Evolutionary conservation across 2,797 vertebrate genomes (phyloP).

Genomic region (Numenius phaeopus): DNA sequence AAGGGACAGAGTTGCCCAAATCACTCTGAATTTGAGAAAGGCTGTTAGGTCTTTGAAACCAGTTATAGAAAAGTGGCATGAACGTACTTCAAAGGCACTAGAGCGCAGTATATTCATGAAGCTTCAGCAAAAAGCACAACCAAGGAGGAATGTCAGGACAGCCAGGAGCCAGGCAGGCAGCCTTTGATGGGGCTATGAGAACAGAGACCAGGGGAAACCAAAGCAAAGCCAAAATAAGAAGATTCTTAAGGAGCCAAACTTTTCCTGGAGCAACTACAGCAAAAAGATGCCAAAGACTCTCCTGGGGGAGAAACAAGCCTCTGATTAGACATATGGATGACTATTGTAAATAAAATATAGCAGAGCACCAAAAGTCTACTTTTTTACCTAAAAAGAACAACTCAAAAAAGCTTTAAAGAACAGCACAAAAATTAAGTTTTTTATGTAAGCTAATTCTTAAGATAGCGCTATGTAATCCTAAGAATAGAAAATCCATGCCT

Average conservation of each 20-base stretch:
- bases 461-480: neutral
- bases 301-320: constrained; percentile 15
- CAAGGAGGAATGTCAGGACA: neutral
- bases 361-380: neutral
- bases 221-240: neutral
- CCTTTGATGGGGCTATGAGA: constrained; percentile 7
- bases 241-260: neutral
- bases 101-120: neutral
- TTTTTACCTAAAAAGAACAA: neutral
- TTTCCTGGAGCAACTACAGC: constrained; percentile 40
- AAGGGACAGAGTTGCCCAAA: neutral
- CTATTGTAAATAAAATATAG: neutral
- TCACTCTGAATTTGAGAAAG: neutral
- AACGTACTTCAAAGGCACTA: neutral
- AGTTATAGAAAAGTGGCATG: neutral
- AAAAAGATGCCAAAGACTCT: constrained; percentile 18
- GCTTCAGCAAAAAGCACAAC: neutral
- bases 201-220: neutral
- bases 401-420: neutral
- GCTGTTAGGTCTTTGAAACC: neutral
- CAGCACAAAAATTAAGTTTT: neutral
- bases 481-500: neutral
- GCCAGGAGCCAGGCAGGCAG: neutral
- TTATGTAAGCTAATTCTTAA: neutral
- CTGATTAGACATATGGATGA: constrained; percentile 34